Evolutionary conservation across 2,888 invertebrate species (phyloP), one percentile per base, ranked within the genome.

Genomic region (Tetranychus truncatus): DNA sequence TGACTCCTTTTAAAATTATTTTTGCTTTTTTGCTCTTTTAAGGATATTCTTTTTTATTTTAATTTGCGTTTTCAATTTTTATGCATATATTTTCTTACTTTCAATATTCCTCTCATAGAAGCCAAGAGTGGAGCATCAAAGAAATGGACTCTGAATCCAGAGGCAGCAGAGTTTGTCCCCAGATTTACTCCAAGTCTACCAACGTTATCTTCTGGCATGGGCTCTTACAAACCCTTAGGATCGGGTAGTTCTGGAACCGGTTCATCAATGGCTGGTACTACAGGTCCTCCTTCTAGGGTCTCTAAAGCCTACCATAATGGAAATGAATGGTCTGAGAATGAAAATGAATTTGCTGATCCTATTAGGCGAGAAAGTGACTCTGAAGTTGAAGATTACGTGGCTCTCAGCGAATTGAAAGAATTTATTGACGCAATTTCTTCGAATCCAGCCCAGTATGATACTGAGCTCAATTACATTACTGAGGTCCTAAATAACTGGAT

Each of bases 371-470:
- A 65, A 20, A 45, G 44, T 46, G 72, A 71, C 18, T 15, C n/a
- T n/a, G 75, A 77, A 45, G 45, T 45, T 45, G 77, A 76, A 21
- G 77, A 77, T 55, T 76, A 75, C 71, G 69, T 77, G 21, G 74
- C 75, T 9, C 67, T 76, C 11, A 67, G 55, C 45, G 78, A 75
- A 71, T 73, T 77, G 67, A 77, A 72, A 71, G 77, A 77, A 67
- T 77, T 77, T 34, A 76, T 77, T 71, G 75, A 75, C 72, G 20
- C 21, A 8, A 76, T 77, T 21, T 74, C 77, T 9, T 72, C 65
- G 45, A 73, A 76, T 21, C 77, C 77, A 18, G 74, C 65, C 9
- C 67, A 45, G 34, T 77, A 76, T 66, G 77, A 77, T 34, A 21
- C 21, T 11, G 55, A 66, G 9, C 66, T 76, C 7, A 18, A 15